Conservation (phyloP, 2,888 invertebrate species). For the Eumerus sabulonum region DNA sequence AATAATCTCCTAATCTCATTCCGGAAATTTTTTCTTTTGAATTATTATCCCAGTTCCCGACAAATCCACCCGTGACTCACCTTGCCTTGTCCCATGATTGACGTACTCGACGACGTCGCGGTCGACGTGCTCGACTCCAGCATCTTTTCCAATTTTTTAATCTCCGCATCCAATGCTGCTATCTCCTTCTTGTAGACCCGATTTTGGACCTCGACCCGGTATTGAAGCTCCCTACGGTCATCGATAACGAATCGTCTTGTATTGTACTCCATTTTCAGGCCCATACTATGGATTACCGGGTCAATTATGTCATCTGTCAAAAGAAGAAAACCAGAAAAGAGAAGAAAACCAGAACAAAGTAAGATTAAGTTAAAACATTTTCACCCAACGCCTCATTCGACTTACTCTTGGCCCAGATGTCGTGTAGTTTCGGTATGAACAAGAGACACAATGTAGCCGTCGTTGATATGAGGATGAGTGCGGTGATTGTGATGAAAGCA, state of each 20-base stretch:
- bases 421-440: slow-evolving; percentile 91
- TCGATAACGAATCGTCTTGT: slow-evolving; percentile 91
- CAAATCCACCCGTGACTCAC: slow-evolving; percentile 62
- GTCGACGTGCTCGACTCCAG: slow-evolving; percentile 82
- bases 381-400: slow-evolving; percentile 67
- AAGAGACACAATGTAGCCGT: slow-evolving; percentile 91
- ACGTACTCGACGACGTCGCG: slow-evolving; percentile 80
- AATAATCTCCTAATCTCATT: too few species aligned
- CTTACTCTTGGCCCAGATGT: slow-evolving; percentile 84
- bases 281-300: slow-evolving; percentile 93
- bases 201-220: slow-evolving; percentile 94
- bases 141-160: slow-evolving; percentile 86
- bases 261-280: slow-evolving; percentile 92
- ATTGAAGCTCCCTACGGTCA: slow-evolving; percentile 89
- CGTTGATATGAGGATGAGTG: slow-evolving; percentile 90
- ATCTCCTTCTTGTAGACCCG: slow-evolving; percentile 92
- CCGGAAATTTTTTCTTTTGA: too few species aligned
- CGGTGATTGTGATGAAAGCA: slow-evolving; percentile 89
- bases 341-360: slow-evolving; percentile 32
- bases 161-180: slow-evolving; percentile 88
- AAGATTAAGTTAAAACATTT: too few species aligned
- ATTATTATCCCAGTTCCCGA: too few species aligned
- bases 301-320: slow-evolving; percentile 83
- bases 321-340: slow-evolving; percentile 10
- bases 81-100: slow-evolving; percentile 74